Evolutionary conservation across 2,888 invertebrate genomes (phyloP).

Genomic region (Pachliopta kotzebuea): DNA sequence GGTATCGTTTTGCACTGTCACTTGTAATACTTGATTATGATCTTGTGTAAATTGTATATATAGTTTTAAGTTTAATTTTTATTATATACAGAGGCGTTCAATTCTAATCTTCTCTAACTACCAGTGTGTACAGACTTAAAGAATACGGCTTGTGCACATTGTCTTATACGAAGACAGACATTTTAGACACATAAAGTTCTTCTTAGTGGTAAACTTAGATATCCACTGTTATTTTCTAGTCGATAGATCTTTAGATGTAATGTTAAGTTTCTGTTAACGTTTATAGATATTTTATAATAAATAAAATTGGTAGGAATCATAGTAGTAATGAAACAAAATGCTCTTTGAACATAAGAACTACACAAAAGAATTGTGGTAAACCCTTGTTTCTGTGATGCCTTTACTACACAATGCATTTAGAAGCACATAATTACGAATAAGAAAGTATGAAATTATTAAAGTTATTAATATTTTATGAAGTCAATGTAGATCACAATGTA

Average conservation of each 20-base stretch:
- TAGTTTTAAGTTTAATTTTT: background rate
- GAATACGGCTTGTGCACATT: constrained; percentile 11
- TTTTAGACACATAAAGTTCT: background rate
- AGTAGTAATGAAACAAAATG: too few species aligned
- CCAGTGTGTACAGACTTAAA: background rate
- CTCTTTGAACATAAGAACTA: too few species aligned
- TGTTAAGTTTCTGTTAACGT: background rate
- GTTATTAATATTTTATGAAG: too few species aligned
- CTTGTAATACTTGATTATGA: too few species aligned
- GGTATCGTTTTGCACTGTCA: background rate
- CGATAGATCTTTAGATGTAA: background rate
- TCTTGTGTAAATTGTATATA: background rate
- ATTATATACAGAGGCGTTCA: background rate
- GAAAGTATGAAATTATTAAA: too few species aligned
- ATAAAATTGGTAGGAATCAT: too few species aligned
- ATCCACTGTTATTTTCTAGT: background rate
- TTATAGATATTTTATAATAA: too few species aligned
- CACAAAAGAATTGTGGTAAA: too few species aligned
- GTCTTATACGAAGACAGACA: background rate
- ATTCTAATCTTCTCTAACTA: background rate
- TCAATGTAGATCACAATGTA: too few species aligned
- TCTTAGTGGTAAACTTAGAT: background rate
- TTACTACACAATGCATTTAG: too few species aligned
- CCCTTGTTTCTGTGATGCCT: too few species aligned
- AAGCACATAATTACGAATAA: too few species aligned